These are phyloP conservation scores for Mythimna lalbum DNA, from an alignment of 2,888 invertebrate genomes.

Conservation along the genomic window DNA sequence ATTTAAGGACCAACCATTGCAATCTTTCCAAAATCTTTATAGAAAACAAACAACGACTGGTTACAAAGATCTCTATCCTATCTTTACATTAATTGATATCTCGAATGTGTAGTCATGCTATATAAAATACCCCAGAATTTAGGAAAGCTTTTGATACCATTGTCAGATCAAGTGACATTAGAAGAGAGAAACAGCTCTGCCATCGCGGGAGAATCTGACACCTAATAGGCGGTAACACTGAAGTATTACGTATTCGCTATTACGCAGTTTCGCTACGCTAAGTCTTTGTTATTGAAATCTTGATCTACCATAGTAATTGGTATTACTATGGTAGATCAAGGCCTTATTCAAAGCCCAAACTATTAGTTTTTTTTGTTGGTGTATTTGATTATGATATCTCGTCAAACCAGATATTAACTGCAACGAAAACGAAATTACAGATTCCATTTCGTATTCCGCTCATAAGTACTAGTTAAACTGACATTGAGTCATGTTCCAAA, in stretches of 20 bases:
- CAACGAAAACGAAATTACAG: conserved; percentile 28
- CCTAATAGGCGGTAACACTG: conserved; percentile 9
- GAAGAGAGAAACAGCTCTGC: conserved; percentile 1
- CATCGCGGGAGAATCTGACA: neutral
- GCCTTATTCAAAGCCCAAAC: neutral
- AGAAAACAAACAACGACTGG: neutral
- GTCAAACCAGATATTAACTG: conserved; percentile 19
- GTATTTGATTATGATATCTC: neutral
- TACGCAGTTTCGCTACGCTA: conserved; percentile 43
- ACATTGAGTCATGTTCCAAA: conserved; percentile 26
- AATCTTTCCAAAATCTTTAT: neutral
- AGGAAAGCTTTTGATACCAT: conserved; percentile 9
- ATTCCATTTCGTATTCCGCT: conserved; percentile 18
- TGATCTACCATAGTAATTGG: conserved; percentile 22
- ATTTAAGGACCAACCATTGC: neutral
- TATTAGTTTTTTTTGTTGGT: neutral
- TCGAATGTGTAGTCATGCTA: conserved; percentile 10
- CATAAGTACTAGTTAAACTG: conserved; percentile 2
- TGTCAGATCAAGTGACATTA: conserved; percentile 7
- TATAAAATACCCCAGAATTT: conserved; percentile 11
- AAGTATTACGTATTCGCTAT: conserved; percentile 32
- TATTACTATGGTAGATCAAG: conserved; percentile 21
- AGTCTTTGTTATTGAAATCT: conserved; percentile 25
- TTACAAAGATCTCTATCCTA: neutral
- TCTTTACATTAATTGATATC: conserved; percentile 7